phyloP scores from a whole-genome alignment of 2,113 vertebrate genomes.

The Xyrauchen texanus region DNA sequence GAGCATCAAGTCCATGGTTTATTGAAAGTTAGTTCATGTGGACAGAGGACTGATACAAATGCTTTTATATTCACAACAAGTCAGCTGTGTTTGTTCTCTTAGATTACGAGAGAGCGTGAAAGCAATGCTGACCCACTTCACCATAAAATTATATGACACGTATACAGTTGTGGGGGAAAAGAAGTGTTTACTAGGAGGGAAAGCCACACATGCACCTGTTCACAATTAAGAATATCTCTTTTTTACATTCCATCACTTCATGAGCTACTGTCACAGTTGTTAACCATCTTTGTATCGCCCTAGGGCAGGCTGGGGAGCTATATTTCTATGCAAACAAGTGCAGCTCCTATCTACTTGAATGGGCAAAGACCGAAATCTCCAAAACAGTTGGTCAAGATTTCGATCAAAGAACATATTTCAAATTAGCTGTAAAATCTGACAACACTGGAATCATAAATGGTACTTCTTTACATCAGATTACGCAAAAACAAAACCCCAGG shows the following conservation, averaged over 20 bases:
- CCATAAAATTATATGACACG: not conserved
- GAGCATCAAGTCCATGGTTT: constrained; percentile 20
- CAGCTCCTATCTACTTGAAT: no score
- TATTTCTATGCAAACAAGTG: no score
- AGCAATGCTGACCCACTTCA: not conserved
- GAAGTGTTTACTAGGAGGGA: not conserved
- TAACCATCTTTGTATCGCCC: no score
- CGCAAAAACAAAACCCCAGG: no score
- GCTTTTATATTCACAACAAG: not conserved
- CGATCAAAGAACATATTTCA: no score
- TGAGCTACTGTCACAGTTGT: no score
- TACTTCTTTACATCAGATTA: no score
- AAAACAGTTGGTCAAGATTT: no score
- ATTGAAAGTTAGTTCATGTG: constrained; percentile 20
- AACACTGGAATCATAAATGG: no score
- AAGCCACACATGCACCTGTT: constrained; percentile 22
- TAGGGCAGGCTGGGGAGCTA: no score
- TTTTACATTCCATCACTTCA: not conserved
- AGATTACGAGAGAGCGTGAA: constrained; percentile 1
- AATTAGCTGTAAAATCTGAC: no score
- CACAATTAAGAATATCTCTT: not conserved
- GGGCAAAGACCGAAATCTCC: no score
- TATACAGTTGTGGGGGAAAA: not conserved
- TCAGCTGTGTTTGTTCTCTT: constrained; percentile 29
- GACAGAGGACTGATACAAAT: constrained; percentile 25